Percentiles rank a stretch among this genome's conserved stretches.
These are phyloP conservation scores for Aphidius ervi DNA, from an alignment of 1,140 invertebrate genomes.

Conservation along the genomic window DNA sequence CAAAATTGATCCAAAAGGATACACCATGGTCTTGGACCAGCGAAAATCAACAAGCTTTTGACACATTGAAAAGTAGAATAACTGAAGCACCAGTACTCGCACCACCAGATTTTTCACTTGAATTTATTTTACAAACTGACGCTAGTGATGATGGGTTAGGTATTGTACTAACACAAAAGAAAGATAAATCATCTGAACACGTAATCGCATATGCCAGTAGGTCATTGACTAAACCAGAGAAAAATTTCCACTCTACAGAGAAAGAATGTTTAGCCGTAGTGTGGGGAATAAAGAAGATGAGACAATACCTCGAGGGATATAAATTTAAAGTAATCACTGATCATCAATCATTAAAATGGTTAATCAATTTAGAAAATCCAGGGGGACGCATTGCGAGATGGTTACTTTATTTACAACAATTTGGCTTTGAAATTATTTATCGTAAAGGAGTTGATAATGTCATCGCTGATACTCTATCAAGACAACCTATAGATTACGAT, in stretches of 20 bases:
- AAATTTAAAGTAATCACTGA: conserved; percentile 3
- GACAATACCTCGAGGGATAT: conserved; percentile 2
- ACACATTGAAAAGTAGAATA: not conserved
- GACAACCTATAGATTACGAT: not conserved
- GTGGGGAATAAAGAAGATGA: conserved; percentile 8
- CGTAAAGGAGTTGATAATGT: not conserved
- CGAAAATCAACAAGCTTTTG: not conserved
- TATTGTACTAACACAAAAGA: not conserved
- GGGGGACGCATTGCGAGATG: not conserved
- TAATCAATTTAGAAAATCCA: not conserved
- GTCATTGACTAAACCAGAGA: not conserved
- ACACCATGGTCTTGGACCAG: not conserved
- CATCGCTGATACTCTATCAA: not conserved
- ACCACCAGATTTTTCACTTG: not conserved
- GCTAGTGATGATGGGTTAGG: not conserved
- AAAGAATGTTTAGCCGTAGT: conserved; percentile 8
- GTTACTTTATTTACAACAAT: not conserved
- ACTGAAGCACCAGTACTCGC: not conserved
- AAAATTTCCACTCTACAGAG: not conserved
- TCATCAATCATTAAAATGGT: conserved; percentile 4
- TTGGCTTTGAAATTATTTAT: not conserved
- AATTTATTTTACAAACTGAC: not conserved
- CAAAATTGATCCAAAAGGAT: not conserved
- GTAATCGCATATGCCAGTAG: not conserved
- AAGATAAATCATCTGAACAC: not conserved